Percentiles rank a stretch among this genome's conserved stretches.
These are phyloP conservation scores for Gastrophryne carolinensis DNA, from an alignment of 2,797 vertebrate species.

Conservation along the genomic window DNA sequence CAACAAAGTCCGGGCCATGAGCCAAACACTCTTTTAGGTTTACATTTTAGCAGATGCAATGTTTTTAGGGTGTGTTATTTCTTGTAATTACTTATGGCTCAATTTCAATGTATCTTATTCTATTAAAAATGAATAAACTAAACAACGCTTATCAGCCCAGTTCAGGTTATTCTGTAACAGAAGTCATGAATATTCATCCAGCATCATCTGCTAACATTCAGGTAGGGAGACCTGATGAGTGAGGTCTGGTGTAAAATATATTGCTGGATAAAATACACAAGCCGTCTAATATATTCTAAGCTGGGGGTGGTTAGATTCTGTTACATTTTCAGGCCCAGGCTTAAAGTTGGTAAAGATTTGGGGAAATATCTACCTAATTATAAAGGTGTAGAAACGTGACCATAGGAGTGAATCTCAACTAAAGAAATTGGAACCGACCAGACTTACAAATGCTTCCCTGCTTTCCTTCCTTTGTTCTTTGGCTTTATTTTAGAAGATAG, in stretches of 20 bases:
- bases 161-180: neutral
- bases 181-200: neutral
- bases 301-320: too few species aligned
- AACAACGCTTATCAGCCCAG: conserved; percentile 9
- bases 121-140: neutral
- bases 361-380: too few species aligned
- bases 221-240: neutral
- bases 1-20: neutral
- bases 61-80: neutral
- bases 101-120: neutral
- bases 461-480: too few species aligned
- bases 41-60: neutral
- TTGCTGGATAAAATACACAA: too few species aligned
- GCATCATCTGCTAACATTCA: neutral
- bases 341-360: too few species aligned
- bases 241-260: neutral
- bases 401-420: too few species aligned
- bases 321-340: too few species aligned
- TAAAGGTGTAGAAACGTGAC: too few species aligned
- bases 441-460: too few species aligned
- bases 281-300: too few species aligned
- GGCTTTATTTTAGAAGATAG: too few species aligned
- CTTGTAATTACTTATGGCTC: neutral
- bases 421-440: too few species aligned
- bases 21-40: neutral